Conservation (phyloP, 2,113 vertebrate species). For the Anoura caudifer region DNA sequence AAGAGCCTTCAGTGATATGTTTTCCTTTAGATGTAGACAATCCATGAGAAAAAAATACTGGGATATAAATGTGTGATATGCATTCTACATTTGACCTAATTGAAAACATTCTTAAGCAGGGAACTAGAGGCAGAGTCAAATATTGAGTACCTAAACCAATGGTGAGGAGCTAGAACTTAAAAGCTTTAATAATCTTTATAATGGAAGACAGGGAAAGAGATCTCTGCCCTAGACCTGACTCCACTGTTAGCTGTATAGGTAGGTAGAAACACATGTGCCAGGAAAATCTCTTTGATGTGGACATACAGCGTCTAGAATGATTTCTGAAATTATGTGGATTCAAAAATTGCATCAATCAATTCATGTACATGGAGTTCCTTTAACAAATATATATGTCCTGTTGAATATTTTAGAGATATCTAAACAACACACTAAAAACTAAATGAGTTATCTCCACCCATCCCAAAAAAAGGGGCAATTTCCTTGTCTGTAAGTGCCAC, state of each 20-base stretch:
- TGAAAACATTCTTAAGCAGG: not conserved
- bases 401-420: not conserved
- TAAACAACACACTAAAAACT: not conserved
- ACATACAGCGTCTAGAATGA: not conserved
- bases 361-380: not conserved
- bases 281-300: not conserved
- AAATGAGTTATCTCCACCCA: not conserved
- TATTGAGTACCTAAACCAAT: not conserved
- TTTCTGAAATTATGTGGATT: not conserved
- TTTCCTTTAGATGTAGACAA: not conserved
- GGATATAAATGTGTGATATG: not conserved
- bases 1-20: not conserved
- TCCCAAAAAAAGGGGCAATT: not conserved
- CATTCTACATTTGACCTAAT: not conserved
- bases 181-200: constrained; percentile 4
- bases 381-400: not conserved
- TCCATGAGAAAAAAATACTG: not conserved
- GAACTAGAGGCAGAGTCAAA: not conserved
- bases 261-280: not conserved
- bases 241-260: not conserved
- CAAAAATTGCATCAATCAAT: not conserved
- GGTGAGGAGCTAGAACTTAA: not conserved
- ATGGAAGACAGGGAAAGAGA: not conserved
- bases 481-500: not conserved
- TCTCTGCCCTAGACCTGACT: not conserved